Percentiles rank a stretch among this genome's conserved stretches.
Evolutionary conservation across 1,140 invertebrate genomes (phyloP).

Genomic region (Dufourea novaeangliae): DNA sequence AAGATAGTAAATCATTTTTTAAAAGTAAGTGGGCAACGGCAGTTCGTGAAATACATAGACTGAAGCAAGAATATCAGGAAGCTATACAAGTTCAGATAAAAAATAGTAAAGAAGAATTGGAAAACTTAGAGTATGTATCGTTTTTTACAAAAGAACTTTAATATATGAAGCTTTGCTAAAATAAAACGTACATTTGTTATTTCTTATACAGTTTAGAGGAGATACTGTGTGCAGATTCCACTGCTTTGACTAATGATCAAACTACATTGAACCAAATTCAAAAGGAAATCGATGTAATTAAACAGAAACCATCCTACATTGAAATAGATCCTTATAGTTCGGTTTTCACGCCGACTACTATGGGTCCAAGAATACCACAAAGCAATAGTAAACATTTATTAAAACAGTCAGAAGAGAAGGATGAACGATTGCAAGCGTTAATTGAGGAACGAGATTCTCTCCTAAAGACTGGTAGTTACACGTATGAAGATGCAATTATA

Average conservation of each 20-base stretch:
- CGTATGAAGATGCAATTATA: constrained; percentile 77
- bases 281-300: constrained; percentile 73
- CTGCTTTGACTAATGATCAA: constrained; percentile 73
- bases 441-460: constrained; percentile 73
- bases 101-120: constrained; percentile 79
- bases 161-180: neutral
- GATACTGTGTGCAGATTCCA: constrained; percentile 71
- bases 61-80: constrained; percentile 79
- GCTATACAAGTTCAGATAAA: constrained; percentile 79
- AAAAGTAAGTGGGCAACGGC: constrained; percentile 84
- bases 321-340: constrained; percentile 53
- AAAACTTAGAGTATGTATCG: constrained; percentile 73
- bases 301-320: constrained; percentile 65
- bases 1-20: constrained; percentile 83
- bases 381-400: constrained; percentile 24
- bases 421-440: constrained; percentile 68
- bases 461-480: constrained; percentile 76
- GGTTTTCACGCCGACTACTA: constrained; percentile 48
- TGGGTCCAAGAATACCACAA: constrained; percentile 50
- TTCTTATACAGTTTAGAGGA: constrained; percentile 72
- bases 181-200: constrained; percentile 18
- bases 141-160: neutral
- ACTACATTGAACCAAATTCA: constrained; percentile 72
- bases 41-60: constrained; percentile 82
- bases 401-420: constrained; percentile 60